These are phyloP conservation scores for Atrichornis clamosus DNA, from an alignment of 2,113 vertebrate genomes.

Conservation along the genomic window DNA sequence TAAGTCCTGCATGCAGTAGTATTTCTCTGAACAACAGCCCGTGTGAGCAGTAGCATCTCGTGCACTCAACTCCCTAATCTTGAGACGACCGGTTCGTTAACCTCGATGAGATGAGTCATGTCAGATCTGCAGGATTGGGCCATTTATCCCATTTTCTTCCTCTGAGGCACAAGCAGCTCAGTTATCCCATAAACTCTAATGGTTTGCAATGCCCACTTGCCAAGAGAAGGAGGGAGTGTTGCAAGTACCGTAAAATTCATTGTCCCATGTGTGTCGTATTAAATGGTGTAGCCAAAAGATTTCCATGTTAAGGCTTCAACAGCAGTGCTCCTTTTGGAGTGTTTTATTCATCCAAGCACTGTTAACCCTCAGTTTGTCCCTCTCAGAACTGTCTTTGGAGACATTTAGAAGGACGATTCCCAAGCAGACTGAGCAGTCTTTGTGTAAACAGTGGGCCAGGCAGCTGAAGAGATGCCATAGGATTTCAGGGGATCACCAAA, in stretches of 20 bases:
- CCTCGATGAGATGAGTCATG: neutral
- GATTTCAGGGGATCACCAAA: neutral
- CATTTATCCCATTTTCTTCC: neutral
- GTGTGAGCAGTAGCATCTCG: neutral
- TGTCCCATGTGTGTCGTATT: neutral
- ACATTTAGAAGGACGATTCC: neutral
- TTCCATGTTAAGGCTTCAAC: neutral
- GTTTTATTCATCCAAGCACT: neutral
- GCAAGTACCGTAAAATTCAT: neutral
- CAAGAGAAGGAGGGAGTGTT: neutral
- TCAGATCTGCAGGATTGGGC: neutral
- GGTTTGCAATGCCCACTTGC: neutral
- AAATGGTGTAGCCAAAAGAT: neutral
- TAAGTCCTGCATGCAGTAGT: neutral
- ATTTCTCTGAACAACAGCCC: neutral
- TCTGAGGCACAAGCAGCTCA: neutral
- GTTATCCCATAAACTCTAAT: neutral
- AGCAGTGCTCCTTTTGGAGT: neutral
- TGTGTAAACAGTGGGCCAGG: neutral
- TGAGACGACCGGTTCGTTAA: neutral
- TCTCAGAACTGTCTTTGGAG: neutral
- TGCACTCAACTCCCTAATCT: neutral
- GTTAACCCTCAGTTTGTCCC: neutral
- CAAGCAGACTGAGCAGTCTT: neutral
- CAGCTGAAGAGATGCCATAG: neutral